These are phyloP conservation scores for Augochlora pura DNA, from an alignment of 1,140 invertebrate species.

Conservation along the genomic window DNA sequence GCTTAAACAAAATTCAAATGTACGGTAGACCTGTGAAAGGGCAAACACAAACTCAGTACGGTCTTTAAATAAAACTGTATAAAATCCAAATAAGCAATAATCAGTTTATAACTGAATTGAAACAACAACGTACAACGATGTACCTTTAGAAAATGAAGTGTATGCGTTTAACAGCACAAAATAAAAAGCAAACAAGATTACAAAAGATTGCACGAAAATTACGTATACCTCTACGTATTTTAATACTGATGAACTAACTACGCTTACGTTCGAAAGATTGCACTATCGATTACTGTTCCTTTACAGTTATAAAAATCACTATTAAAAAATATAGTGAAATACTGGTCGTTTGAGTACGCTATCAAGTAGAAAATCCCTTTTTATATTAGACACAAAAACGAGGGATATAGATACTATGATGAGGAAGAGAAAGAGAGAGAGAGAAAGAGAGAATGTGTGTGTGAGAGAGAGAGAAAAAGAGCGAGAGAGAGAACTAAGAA, in stretches of 20 bases:
- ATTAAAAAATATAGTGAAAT: conserved; percentile 53
- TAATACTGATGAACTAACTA: conserved; percentile 49
- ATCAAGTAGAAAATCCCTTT: conserved; percentile 42
- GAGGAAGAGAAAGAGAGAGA: not conserved
- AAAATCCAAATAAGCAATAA: not conserved
- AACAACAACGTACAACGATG: not conserved
- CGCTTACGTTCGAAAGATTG: conserved; percentile 32
- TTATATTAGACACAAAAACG: conserved; percentile 32
- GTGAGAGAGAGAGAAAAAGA: not conserved
- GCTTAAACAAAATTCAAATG: not conserved
- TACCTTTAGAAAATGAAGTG: not conserved
- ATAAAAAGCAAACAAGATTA: not conserved
- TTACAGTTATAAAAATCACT: conserved; percentile 50
- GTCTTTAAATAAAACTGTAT: not conserved
- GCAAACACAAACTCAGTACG: not conserved
- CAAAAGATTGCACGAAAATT: conserved; percentile 22
- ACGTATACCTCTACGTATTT: conserved; percentile 12
- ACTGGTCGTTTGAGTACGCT: conserved; percentile 45
- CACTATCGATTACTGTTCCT: conserved; percentile 38
- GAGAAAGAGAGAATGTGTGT: not conserved
- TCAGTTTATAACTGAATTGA: too few relatives aligned
- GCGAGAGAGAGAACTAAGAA: conserved; percentile 10
- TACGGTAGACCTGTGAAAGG: not conserved
- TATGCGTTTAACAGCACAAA: not conserved
- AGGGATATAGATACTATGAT: conserved; percentile 11